These are phyloP conservation scores for Darevskia nairensis DNA, from an alignment of 2,797 vertebrate species.

Conservation along the genomic window DNA sequence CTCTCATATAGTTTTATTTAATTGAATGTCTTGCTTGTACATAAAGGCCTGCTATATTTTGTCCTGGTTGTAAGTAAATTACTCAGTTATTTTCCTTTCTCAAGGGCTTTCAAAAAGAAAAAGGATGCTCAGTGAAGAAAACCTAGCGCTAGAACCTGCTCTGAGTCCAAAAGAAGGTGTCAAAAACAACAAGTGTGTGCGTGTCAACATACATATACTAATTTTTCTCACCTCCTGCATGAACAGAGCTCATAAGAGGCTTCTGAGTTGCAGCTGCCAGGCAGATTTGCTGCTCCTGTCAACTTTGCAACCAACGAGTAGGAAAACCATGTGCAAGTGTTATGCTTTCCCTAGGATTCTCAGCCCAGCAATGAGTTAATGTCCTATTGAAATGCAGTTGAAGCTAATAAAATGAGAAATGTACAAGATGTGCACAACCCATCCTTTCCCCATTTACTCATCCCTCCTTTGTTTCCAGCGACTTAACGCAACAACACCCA, in stretches of 20 bases:
- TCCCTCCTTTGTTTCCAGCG: not conserved
- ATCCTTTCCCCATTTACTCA: not conserved
- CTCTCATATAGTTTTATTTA: not conserved
- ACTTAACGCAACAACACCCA: not conserved
- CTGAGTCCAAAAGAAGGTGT: not conserved
- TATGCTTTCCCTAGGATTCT: not conserved
- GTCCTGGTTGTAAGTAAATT: not conserved
- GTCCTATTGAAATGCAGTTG: not conserved
- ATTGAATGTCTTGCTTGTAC: not conserved
- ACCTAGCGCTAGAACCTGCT: not conserved
- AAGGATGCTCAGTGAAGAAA: not conserved
- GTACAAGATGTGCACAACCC: not conserved
- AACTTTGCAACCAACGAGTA: not conserved
- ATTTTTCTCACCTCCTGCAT: not conserved
- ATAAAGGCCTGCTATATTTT: conserved; percentile 1
- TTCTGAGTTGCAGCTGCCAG: not conserved
- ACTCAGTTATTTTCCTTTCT: not conserved
- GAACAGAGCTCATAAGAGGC: not conserved
- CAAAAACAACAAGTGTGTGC: not conserved
- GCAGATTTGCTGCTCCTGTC: not conserved
- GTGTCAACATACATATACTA: not conserved
- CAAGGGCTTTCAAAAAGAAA: not conserved
- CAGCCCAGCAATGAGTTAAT: conserved; percentile 3
- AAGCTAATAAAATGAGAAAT: conserved; percentile 8
- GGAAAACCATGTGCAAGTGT: not conserved